Evolutionary conservation across 2,797 vertebrate species (phyloP).

Genomic region (Hemitrygon akajei): DNA sequence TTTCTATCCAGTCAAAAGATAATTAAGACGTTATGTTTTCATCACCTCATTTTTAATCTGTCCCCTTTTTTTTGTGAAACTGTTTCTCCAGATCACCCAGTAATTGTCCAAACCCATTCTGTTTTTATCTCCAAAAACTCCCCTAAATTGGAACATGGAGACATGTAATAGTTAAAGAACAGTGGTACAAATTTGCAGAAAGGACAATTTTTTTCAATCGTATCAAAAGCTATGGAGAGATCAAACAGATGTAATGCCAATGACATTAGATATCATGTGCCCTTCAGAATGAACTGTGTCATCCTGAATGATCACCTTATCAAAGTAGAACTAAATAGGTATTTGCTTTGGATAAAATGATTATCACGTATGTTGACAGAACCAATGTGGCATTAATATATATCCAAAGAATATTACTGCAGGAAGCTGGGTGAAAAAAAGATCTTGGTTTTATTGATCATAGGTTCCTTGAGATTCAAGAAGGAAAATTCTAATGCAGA

Average conservation of each 20-base stretch:
- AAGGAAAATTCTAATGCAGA: background rate
- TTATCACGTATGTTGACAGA: background rate
- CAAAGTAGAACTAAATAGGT: background rate
- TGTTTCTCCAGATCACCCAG: background rate
- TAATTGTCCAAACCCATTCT: background rate
- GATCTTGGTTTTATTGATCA: background rate
- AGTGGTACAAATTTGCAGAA: background rate
- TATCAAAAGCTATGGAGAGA: background rate
- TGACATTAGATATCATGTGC: background rate
- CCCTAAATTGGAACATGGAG: background rate
- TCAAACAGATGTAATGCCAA: background rate
- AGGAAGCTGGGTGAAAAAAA: background rate
- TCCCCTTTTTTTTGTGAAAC: background rate
- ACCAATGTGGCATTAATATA: background rate
- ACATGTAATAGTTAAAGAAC: background rate
- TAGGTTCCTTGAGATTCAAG: background rate
- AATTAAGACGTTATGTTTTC: background rate
- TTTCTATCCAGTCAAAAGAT: background rate
- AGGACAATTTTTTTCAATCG: background rate
- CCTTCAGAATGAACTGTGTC: background rate
- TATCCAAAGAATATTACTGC: background rate
- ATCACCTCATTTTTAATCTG: background rate
- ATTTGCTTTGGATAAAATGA: background rate
- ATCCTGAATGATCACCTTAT: background rate
- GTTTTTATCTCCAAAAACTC: background rate